Evolutionary conservation across 2,797 vertebrate genomes (phyloP).

Genomic region (Prunella strophiata): DNA sequence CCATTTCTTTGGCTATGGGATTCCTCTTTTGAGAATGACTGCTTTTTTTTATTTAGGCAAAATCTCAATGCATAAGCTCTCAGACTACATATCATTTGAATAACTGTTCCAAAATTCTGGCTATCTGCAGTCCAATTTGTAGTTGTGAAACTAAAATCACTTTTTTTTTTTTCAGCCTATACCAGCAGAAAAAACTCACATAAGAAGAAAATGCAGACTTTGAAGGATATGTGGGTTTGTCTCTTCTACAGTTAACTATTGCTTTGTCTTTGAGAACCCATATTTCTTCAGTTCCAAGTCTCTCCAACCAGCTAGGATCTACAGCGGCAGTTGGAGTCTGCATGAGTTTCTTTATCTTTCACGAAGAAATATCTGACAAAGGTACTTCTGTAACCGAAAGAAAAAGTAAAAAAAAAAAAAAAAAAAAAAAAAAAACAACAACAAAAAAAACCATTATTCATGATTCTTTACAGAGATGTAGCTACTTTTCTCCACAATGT

Average conservation of each 20-base stretch:
- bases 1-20: neutral
- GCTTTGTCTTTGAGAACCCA: neutral
- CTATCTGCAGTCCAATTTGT: neutral
- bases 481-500: neutral
- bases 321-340: neutral
- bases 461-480: slow-evolving; percentile 14
- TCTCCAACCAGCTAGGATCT: neutral
- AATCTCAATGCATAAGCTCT: neutral
- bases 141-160: neutral
- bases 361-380: neutral
- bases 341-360: neutral
- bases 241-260: neutral
- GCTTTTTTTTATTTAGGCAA: neutral
- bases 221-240: neutral
- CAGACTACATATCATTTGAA: neutral
- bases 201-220: neutral
- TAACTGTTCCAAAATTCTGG: neutral
- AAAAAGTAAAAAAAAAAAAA: neutral
- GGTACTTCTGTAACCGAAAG: neutral
- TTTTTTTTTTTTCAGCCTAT: neutral
- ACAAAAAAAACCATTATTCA: slow-evolving; percentile 29
- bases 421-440: neutral
- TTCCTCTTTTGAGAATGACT: neutral
- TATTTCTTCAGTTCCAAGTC: neutral
- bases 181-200: neutral